Evolutionary conservation across 2,113 vertebrate genomes (phyloP), one percentile per base, ranked within the genome.

Genomic region (Mustela nigripes): DNA sequence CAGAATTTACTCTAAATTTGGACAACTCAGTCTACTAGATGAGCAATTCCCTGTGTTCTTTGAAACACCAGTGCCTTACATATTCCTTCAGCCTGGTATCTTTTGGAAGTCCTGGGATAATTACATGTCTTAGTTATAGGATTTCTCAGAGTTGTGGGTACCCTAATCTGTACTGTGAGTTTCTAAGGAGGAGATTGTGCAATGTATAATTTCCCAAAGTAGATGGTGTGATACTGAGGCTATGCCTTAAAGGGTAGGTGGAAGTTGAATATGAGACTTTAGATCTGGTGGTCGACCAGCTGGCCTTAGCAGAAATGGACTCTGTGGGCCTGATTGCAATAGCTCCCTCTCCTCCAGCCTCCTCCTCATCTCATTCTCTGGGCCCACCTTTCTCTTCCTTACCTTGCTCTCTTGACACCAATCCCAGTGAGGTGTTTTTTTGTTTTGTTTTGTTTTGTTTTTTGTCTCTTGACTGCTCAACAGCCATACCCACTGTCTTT

Each of bases 21-120:
- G 33, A 94, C 33, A 95, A 62, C 33, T 89, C 42, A 86, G 58
- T 71, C 15, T 31, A 71, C 7, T 62, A 80, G 39, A 82, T 22
- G 10, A 95, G 48, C 21, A 65, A 58, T 80, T 87, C 4, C 18
- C 78, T 45, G 19, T 58, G 8, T 74, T 63, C 31, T 94, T 79
- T 53, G 19, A 50, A 62, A 50, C 42, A 62, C 28, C 8, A 74
- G 26, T 63, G 5, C 69, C n/a, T 81, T 28, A 50, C 15, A 39
- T 45, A 21, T 76, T 89, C 93, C 45, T 94, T 22, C 81, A 92
- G 42, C 69, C 45, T 96, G 48, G 53, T 28, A 31, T 36, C 50
- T 74, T 88, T 91, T 73, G 58, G 15, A 82, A 91, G 71, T 82
- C n/a, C 42, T 87, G 28, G 62, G 31, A 62, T 73, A 96, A 94